Base-by-base conservation (phyloP, 2,113 vertebrate species). In the Oryzias melastigma region DNA sequence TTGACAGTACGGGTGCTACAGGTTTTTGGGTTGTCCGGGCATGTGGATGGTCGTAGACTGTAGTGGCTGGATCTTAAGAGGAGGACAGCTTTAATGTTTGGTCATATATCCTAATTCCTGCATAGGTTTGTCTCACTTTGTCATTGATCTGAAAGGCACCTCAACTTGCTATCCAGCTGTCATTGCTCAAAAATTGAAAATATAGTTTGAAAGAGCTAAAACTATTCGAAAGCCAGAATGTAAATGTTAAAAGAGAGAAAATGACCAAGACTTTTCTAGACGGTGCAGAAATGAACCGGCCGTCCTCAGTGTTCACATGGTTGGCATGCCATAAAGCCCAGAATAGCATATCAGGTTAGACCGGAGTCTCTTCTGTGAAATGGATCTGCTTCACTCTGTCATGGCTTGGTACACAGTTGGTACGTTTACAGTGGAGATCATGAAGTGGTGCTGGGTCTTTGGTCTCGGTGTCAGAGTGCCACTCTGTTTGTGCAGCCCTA, bases 341-440 rank as follows among this genome's bases (percentile, higher is more conserved):
- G 25, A 60, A 25, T 4, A 20, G 43, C 42, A 8, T 10, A 44
- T 72, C 48, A 41, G 18, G 25, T 52, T 47, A 18, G 50, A 56
- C 42, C 14, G 10, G 15, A 44, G 43, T 43, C 7, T 17, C 43
- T 13, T 2, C 5, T 63, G 55, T 67, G 35, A 63, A 69, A 59
- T 50, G 25, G 18, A 70, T 40, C 44, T n/a, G 18, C 29, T 10
- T 15, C 7, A 7, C 20, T 46, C 3, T 52, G 47, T 41, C 13
- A 1, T 0, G 15, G 20, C 20, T 47, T 44, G 52, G 12, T 20
- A 24, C 22, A 46, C 7, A n/a, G 45, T 51, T 17, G 43, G 42
- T 44, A 42, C 16, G 3, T 16, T 50, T 20, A 2, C 5, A 48
- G 29, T 27, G 16, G 19, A 66, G 53, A 55, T 71, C 57, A 45